phyloP scores from a whole-genome alignment of 2,888 invertebrate species.

The Miltochrista miniata region DNA sequence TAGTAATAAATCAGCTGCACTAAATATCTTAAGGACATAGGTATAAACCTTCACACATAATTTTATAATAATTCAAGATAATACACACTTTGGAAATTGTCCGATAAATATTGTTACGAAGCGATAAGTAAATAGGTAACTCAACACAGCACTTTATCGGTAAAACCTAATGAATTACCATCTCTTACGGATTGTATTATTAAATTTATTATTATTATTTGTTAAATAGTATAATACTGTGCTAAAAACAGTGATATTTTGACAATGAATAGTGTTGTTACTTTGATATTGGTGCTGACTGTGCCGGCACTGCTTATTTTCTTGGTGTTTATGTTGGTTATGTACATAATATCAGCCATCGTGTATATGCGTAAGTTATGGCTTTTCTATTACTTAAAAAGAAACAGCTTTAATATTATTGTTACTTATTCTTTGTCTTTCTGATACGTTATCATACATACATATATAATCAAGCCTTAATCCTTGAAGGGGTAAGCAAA shows the following conservation, averaged over 20 bases:
- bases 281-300: constrained; percentile 23
- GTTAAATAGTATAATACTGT: no score
- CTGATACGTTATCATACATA: no score
- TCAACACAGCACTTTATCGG: background rate
- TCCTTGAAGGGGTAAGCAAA: no score
- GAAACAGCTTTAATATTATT: no score
- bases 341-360: constrained; percentile 9
- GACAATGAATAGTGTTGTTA: constrained; percentile 18
- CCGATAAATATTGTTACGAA: constrained; percentile 6
- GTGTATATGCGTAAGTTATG: constrained; percentile 31
- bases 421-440: no score
- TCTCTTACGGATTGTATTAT: no score
- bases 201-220: no score
- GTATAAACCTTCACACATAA: background rate
- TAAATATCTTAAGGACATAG: background rate
- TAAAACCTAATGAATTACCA: background rate
- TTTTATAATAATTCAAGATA: background rate
- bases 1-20: no score
- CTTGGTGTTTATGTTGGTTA: constrained; percentile 13
- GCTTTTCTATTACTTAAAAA: no score
- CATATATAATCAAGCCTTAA: no score
- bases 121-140: background rate
- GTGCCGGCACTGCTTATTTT: constrained; percentile 28
- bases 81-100: background rate
- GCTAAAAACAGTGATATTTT: no score